Evolutionary conservation across 2,113 vertebrate genomes (phyloP).

Genomic region (Myrmophylax atrothorax): DNA sequence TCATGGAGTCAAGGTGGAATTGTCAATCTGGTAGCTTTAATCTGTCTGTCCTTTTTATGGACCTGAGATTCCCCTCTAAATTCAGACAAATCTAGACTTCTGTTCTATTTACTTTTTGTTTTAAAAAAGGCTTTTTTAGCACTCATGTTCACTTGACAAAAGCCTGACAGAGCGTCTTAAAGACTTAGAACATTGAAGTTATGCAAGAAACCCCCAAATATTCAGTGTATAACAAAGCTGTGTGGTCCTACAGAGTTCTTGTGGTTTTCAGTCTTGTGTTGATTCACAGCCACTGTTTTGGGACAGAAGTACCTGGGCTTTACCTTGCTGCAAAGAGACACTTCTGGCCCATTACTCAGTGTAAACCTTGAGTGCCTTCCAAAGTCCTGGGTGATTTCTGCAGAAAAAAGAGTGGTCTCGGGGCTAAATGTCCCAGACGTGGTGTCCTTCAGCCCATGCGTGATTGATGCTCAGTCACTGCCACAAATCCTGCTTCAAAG

Average conservation of each 20-base stretch:
- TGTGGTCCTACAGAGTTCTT: neutral
- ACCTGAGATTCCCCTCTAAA: neutral
- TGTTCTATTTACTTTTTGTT: neutral
- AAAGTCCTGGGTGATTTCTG: neutral
- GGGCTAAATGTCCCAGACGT: neutral
- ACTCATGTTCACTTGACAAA: fast-evolving
- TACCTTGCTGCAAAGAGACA: neutral
- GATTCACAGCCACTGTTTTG: fast-evolving
- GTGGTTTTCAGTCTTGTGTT: neutral
- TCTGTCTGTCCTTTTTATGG: fast-evolving
- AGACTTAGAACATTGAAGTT: neutral
- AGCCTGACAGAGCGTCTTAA: neutral
- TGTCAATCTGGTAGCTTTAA: neutral
- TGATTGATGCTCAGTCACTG: neutral
- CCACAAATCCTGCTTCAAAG: neutral
- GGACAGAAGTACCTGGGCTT: neutral
- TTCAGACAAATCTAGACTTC: neutral
- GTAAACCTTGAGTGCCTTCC: conserved; percentile 27
- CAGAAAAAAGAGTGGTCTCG: neutral
- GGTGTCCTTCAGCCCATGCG: neutral
- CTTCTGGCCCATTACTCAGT: neutral
- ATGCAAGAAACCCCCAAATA: fast-evolving
- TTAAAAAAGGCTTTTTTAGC: neutral
- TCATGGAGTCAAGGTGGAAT: neutral
- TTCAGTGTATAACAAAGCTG: fast-evolving